Conservation (phyloP, 2,888 invertebrate species). For the Polydrusus pterygomalis region DNA sequence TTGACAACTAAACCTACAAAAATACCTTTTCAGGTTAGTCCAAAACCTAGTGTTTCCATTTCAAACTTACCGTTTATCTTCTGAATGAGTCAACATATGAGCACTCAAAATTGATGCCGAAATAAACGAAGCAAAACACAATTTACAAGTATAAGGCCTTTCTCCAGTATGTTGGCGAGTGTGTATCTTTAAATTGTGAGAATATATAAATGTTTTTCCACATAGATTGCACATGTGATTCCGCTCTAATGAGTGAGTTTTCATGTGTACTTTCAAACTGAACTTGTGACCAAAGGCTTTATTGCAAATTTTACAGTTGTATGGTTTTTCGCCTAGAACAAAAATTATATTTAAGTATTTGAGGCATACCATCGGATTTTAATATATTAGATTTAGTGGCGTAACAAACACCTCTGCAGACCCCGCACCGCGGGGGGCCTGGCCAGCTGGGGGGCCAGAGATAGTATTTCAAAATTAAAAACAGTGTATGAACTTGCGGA, state of each 20-base stretch:
- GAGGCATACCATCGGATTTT: too few species aligned
- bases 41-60: too few species aligned
- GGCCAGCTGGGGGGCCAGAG: too few species aligned
- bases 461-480: too few species aligned
- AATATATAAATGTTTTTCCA: conserved; percentile 66
- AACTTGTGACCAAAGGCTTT: conserved; percentile 65
- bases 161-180: conserved; percentile 66
- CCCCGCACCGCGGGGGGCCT: too few species aligned
- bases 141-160: conserved; percentile 63
- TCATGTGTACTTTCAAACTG: conserved; percentile 64
- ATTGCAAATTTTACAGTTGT: conserved; percentile 62
- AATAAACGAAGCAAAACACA: conserved; percentile 62
- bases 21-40: too few species aligned
- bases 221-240: conserved; percentile 66
- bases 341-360: conserved; percentile 26
- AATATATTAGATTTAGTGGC: too few species aligned
- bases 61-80: conserved; percentile 58
- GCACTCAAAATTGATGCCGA: conserved; percentile 56
- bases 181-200: conserved; percentile 66
- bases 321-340: conserved; percentile 62
- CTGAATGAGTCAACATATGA: conserved; percentile 58
- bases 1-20: conserved; percentile 62
- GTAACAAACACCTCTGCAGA: too few species aligned
- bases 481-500: too few species aligned
- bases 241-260: conserved; percentile 65